Percentiles rank a stretch among this genome's conserved stretches.
These are phyloP conservation scores for Acanthosepion esculentum DNA, from an alignment of 2,888 invertebrate genomes.

Conservation along the genomic window DNA sequence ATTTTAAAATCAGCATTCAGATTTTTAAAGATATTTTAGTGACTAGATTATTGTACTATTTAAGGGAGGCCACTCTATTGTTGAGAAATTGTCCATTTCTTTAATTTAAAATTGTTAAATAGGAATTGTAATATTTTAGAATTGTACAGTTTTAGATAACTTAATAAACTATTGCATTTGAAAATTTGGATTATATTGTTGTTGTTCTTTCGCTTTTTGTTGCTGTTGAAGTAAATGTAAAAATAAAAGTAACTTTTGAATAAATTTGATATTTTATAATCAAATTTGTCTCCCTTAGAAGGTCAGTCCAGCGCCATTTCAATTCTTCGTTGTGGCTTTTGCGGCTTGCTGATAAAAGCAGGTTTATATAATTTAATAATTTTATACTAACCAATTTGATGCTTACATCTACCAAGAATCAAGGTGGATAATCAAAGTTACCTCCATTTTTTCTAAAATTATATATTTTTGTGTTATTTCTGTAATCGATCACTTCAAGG, in stretches of 20 bases:
- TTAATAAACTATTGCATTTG: not conserved
- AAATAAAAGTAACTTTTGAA: not conserved
- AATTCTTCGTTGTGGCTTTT: not conserved
- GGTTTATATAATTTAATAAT: slow-evolving; percentile 23
- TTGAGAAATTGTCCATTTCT: not conserved
- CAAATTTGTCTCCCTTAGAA: not conserved
- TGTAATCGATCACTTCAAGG: too few species aligned
- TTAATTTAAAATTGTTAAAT: not conserved
- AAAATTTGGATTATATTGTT: not conserved
- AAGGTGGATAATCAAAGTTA: not conserved
- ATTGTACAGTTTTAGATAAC: not conserved
- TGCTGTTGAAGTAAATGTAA: not conserved
- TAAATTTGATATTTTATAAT: not conserved
- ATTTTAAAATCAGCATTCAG: too few species aligned
- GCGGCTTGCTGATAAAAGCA: not conserved
- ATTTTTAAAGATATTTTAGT: too few species aligned
- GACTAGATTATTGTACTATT: too few species aligned
- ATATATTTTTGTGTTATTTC: not conserved
- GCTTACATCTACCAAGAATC: not conserved
- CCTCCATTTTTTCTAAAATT: not conserved
- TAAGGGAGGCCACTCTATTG: not conserved
- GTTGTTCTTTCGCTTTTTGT: not conserved
- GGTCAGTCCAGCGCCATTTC: not conserved
- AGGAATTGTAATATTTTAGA: not conserved
- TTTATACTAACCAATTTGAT: not conserved